Conservation (phyloP, 2,888 invertebrate genomes). For the Ecdyonurus torrentis region DNA sequence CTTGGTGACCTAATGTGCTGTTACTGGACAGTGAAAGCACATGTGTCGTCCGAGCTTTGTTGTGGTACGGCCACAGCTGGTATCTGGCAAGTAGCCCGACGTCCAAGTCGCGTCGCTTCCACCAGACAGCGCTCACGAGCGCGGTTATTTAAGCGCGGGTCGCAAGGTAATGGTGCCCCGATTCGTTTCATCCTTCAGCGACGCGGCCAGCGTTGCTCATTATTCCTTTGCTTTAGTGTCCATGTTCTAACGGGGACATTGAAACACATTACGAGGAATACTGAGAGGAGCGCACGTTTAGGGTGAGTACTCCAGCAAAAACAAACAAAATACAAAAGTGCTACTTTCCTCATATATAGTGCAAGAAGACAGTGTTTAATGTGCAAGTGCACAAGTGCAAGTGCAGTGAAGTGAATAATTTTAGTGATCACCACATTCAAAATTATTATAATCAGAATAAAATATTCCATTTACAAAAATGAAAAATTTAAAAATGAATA, state of each 20-base stretch:
- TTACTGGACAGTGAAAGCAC: too few species aligned
- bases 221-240: background rate
- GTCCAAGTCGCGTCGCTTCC: too few species aligned
- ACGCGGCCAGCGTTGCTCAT: constrained; percentile 24
- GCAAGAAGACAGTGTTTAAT: too few species aligned
- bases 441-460: background rate
- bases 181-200: constrained; percentile 32
- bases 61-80: too few species aligned
- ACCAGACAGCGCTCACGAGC: constrained; percentile 33
- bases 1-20: too few species aligned
- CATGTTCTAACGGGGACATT: background rate
- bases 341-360: too few species aligned
- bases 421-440: background rate
- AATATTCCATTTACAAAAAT: background rate
- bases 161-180: constrained; percentile 29
- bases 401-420: background rate
- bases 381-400: too few species aligned
- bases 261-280: background rate
- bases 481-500: too few species aligned
- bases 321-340: too few species aligned
- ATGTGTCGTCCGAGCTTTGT: too few species aligned
- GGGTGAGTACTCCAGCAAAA: background rate
- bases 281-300: background rate
- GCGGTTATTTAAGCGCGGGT: constrained; percentile 40
- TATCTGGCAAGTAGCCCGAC: too few species aligned